Evolutionary conservation across 2,888 invertebrate species (phyloP), one percentile per base, ranked within the genome.

Genomic region (Mactromeris polynyma): DNA sequence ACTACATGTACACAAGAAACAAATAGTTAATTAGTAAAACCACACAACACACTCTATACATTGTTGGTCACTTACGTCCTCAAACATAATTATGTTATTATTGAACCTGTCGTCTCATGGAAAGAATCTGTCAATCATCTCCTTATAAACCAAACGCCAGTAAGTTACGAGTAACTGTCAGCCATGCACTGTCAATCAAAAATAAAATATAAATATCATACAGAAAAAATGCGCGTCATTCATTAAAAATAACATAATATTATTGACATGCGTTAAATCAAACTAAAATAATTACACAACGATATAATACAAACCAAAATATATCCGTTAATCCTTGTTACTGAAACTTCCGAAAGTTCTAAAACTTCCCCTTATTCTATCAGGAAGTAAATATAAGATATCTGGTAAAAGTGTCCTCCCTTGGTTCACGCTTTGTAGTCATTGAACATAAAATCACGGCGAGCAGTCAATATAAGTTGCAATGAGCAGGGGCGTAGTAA

Each of bases 371-470:
- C 73, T 33, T 69, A 19, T 36, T 73, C 14, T 33, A 73, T 73
- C 36, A 73, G 73, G 73, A 73, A 73, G 73, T 73, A 73, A 73
- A 73, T 73, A 73, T 3, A 33, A 33, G 4, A 26, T 33, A 73
- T 33, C 36, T 3, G 19, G 33, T 73, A 73, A 19, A 19, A 73
- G 73, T 73, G 73, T 3, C 17, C 73, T 73, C 73, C 73, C 73
- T 73, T 73, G 73, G 14, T 33, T 73, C 73, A 73, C 73, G 73
- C 17, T 73, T 9, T 33, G 73, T 73, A 73, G 73, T 73, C 73
- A 19, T 11, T 69, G 1, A 69, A 0, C 17, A 2, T 0, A 7
- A 17, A 73, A 73, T 73, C 73, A 73, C 73, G 73, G 73, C 21
- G 73, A 33, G 33, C 73, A 64, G n/a, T 64, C 26, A 1, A 9